A percentile compares a stretch with the other conserved stretches of the same genome.
Conservation (phyloP, 2,797 vertebrate species). For the Chaetodon trifasciatus region DNA sequence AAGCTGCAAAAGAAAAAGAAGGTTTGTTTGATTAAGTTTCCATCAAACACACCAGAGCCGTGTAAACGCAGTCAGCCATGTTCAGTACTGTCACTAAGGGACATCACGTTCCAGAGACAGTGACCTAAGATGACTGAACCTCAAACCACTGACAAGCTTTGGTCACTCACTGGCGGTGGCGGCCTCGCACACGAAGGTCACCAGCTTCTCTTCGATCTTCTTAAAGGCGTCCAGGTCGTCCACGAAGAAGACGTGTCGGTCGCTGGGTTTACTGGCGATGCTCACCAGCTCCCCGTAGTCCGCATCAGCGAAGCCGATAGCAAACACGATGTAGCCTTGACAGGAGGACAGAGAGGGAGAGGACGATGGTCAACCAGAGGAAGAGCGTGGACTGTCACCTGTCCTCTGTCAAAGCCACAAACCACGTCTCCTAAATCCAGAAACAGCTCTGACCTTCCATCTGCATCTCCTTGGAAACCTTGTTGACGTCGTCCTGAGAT, state of each 20-base stretch:
- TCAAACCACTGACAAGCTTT: accelerated
- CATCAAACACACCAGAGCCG: too few relatives aligned
- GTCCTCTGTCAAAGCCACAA: neutral
- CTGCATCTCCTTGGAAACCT: slow-evolving; percentile 94
- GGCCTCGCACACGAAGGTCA: slow-evolving; percentile 97
- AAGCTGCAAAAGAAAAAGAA: slow-evolving; percentile 82
- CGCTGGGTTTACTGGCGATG: slow-evolving; percentile 95
- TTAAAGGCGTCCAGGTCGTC: slow-evolving; percentile 96
- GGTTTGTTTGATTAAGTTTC: neutral
- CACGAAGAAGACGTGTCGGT: slow-evolving; percentile 96
- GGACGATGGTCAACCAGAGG: neutral
- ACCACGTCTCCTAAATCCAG: neutral
- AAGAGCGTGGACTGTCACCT: neutral
- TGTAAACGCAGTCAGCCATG: too few relatives aligned
- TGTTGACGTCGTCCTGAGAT: slow-evolving; percentile 96
- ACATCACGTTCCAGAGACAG: neutral
- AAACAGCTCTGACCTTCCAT: slow-evolving; percentile 87
- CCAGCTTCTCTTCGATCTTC: slow-evolving; percentile 97
- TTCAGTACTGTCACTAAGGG: too few relatives aligned
- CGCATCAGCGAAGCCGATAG: slow-evolving; percentile 95
- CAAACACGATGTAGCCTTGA: slow-evolving; percentile 94
- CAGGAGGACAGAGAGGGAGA: neutral
- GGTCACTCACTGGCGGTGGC: slow-evolving; percentile 93
- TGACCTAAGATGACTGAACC: neutral
- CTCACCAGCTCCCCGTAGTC: slow-evolving; percentile 95